Evolutionary conservation across 2,113 vertebrate species (phyloP).

Genomic region (Peromyscus leucopus): DNA sequence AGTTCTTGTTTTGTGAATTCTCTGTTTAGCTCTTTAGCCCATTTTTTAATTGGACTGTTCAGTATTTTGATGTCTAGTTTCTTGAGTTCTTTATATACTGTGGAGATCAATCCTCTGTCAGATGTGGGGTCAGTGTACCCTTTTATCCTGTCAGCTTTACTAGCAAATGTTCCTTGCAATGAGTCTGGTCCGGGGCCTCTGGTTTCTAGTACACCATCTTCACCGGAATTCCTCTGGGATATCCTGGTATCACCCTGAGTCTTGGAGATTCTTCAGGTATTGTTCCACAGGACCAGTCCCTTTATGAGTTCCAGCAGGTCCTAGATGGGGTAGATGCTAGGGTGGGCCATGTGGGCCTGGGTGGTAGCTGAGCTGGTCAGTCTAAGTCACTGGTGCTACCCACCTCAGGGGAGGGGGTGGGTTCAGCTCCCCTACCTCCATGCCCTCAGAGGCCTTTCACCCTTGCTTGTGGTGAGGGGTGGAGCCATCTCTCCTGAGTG

Average conservation of each 20-base stretch:
- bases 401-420: not conserved
- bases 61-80: too few relatives aligned
- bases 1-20: too few relatives aligned
- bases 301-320: not conserved
- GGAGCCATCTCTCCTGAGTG: not conserved
- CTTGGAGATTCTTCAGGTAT: not conserved
- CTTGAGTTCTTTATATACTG: too few relatives aligned
- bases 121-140: not conserved
- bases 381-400: not conserved
- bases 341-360: not conserved
- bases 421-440: not conserved
- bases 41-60: too few relatives aligned
- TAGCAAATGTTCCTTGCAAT: not conserved
- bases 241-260: not conserved
- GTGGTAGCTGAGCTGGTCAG: not conserved
- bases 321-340: not conserved
- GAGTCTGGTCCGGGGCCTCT: not conserved
- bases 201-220: not conserved
- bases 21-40: too few relatives aligned
- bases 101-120: too few relatives aligned
- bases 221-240: not conserved
- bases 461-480: not conserved
- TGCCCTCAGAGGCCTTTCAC: not conserved
- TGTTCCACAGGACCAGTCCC: not conserved
- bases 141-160: not conserved